Percentiles rank a stretch among this genome's conserved stretches.
phyloP scores from a whole-genome alignment of 2,113 vertebrate species.

The Hippocampus barbouri region DNA sequence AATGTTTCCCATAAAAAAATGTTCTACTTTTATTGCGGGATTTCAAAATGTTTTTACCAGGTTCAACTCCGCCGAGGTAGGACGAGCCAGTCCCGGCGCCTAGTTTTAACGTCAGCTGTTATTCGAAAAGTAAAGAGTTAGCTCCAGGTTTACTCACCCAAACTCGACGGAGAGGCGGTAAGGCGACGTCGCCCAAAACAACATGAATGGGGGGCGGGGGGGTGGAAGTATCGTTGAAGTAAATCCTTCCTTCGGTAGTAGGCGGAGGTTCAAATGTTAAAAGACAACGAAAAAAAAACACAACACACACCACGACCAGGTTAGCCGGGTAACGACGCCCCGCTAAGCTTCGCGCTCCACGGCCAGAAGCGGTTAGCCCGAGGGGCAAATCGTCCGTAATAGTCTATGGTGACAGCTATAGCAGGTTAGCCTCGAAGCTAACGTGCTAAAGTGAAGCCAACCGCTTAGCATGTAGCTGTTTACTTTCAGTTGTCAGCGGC shows the following conservation, averaged over 20 bases:
- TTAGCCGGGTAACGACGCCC: constrained; percentile 35
- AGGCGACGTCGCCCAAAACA: constrained; percentile 33
- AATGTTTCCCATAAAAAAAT: background rate
- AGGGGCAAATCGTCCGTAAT: constrained; percentile 17
- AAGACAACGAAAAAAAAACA: constrained; percentile 17
- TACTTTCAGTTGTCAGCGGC: constrained; percentile 63
- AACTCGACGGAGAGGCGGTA: constrained; percentile 20
- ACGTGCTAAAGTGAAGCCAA: constrained; percentile 33
- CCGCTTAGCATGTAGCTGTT: constrained; percentile 51
- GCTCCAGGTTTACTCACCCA: constrained; percentile 47
- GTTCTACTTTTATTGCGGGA: background rate
- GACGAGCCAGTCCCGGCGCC: background rate
- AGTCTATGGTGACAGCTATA: constrained; percentile 14
- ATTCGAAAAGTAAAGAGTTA: constrained; percentile 27
- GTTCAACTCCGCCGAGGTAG: background rate
- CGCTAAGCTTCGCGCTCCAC: background rate
- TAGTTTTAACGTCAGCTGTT: constrained; percentile 13
- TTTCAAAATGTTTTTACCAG: background rate
- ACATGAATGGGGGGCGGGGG: constrained; percentile 46
- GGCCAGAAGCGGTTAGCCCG: constrained; percentile 19
- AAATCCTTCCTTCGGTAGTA: constrained; percentile 3
- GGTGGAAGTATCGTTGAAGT: constrained; percentile 32
- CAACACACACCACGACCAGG: background rate
- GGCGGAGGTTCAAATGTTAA: background rate
- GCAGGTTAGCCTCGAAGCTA: constrained; percentile 12